Evolutionary conservation across 2,113 vertebrate genomes (phyloP), one percentile per base, ranked within the genome.

Genomic region (Corythoichthys haematopterus): DNA sequence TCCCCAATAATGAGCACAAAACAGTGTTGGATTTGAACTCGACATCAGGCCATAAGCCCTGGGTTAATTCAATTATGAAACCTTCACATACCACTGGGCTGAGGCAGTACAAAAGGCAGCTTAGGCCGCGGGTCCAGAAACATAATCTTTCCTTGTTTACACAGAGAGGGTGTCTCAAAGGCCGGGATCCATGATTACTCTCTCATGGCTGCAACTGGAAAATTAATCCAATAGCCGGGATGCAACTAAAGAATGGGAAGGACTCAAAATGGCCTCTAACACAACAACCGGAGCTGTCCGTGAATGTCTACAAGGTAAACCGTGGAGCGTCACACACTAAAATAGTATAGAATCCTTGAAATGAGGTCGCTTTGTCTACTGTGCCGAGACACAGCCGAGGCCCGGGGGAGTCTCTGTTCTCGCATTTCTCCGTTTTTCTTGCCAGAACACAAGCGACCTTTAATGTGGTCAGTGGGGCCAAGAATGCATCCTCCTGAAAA

Each of bases 41-140:
- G 65, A 80, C 75, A 65, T 72, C 45, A 63, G 76, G 78, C 81
- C 76, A 80, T 72, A 68, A 77, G 70, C 74, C 59, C 59, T 59
- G 37, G 0, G 66, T 71, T 87, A 82, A 88, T 87, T 80, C 77
- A 88, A 80, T 86, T 86, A 86, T 65, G 65, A 74, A 74, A 63
- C 64, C 70, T 83, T 79, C 74, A 82, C 52, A 86, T 75, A 75
- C 72, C 70, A 70, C 71, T 74, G 72, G 77, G 71, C 71, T 79
- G 70, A 51, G 66, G 63, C 71, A 69, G 59, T 71, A 62, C 46
- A 8, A 78, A 71, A 80, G 66, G 58, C 71, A 72, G 56, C 60
- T 50, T 58, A 51, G 40, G 77, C 45, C 61, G 65, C 8, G 60
- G 83, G 67, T 45, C 37, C 59, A 9, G 38, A 61, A 46, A 62